Percentiles rank a stretch among this genome's conserved stretches.
phyloP scores from a whole-genome alignment of 2,797 vertebrate species.

The Channa striata region DNA sequence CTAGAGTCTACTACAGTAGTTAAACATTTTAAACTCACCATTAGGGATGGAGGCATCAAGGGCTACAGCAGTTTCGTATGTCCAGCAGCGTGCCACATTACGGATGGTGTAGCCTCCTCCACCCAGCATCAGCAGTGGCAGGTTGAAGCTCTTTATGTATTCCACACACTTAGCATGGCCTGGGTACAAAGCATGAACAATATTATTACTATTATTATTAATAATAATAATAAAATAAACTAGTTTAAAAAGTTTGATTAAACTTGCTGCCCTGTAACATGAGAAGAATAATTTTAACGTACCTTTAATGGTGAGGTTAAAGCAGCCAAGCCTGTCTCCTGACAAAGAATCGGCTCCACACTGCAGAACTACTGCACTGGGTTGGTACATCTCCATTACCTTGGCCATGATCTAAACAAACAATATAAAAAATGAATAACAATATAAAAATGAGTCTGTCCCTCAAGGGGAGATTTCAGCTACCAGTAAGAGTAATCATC shows the following conservation, averaged over 20 bases:
- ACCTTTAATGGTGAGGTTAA: constrained; percentile 99
- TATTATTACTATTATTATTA: no score
- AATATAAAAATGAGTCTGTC: background rate
- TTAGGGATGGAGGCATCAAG: constrained; percentile 96
- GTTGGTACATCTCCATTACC: constrained; percentile 99
- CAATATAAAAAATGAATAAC: constrained; percentile 14
- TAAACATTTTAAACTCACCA: constrained; percentile 46
- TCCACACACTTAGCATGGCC: constrained; percentile 99
- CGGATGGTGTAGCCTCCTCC: constrained; percentile 98
- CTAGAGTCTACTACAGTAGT: no score
- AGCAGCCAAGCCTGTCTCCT: constrained; percentile 96
- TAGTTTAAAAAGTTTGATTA: background rate
- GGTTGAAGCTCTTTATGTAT: constrained; percentile 97
- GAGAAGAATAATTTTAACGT: background rate
- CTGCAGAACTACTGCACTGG: constrained; percentile 96
- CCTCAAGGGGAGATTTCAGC: background rate
- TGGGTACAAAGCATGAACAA: constrained; percentile 52
- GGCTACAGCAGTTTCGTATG: constrained; percentile 95
- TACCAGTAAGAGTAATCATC: background rate
- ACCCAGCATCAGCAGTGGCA: constrained; percentile 98
- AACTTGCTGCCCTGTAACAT: background rate
- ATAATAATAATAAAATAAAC: no score
- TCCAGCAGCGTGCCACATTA: constrained; percentile 98
- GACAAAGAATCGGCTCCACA: constrained; percentile 97
- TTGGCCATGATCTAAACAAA: constrained; percentile 94